Base-by-base conservation (phyloP, 2,888 invertebrate genomes). In the Proisotoma minuta region DNA sequence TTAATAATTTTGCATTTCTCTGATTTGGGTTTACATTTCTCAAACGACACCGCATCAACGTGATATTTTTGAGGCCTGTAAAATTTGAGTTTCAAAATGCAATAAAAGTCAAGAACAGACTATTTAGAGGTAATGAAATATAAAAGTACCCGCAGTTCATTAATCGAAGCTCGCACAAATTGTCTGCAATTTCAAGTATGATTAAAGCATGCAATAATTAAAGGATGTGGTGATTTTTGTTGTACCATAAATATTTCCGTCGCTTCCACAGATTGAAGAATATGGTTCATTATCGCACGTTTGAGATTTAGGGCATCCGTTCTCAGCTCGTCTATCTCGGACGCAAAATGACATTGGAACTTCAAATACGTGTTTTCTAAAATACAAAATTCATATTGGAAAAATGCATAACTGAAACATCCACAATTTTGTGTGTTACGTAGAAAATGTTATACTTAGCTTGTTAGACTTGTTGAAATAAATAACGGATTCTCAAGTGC, bases 341-440 rank as follows among this genome's bases (percentile, higher is more conserved):
- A 88, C 84, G 77, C 92, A 92, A 79, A 87, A 91, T 12, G 91
- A 88, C 84, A 92, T 88, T 0, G 92, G 92, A 15, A 92, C 91
- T 80, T 92, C 92, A 77, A 91, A 93, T 10, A 93, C 90, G 78
- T 92, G 92, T 77, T 91, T 91, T 47, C 89, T 89, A 79, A 28
- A 80, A 81, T 57, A 15, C 43, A 43, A n/a, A 43, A 43, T 43
- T 43, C n/a, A n/a, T n/a, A n/a, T n/a, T n/a, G n/a, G n/a, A n/a
- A n/a, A n/a, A n/a, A n/a, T n/a, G n/a, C n/a, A n/a, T n/a, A n/a
- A n/a, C n/a, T n/a, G n/a, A n/a, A n/a, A n/a, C n/a, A n/a, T n/a
- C n/a, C n/a, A n/a, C n/a, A n/a, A n/a, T n/a, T n/a, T n/a, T n/a
- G n/a, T n/a, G n/a, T n/a, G n/a, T n/a, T n/a, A n/a, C n/a, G n/a